Percentiles rank a stretch among this genome's conserved stretches.
Evolutionary conservation across 2,888 invertebrate genomes (phyloP).

Genomic region (Rhingia campestris): DNA sequence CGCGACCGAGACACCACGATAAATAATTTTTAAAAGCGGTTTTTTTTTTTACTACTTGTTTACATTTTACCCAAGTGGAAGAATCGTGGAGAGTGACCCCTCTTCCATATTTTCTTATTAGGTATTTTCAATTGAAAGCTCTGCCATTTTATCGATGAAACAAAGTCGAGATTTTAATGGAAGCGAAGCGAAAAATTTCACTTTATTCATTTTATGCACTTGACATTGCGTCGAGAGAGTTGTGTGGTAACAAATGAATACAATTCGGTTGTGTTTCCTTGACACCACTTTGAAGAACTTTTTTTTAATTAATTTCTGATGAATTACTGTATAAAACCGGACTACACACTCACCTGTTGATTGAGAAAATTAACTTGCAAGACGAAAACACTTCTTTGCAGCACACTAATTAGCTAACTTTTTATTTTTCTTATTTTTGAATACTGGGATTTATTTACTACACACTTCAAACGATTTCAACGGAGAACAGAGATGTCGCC

Average conservation of each 20-base stretch:
- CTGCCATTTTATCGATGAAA: neutral
- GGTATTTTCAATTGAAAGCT: neutral
- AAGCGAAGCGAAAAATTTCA: slow-evolving; percentile 46
- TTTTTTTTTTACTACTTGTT: slow-evolving; percentile 31
- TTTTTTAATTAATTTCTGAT: neutral
- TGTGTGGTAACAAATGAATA: slow-evolving; percentile 29
- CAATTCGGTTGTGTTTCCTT: slow-evolving; percentile 22
- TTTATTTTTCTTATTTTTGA: slow-evolving; percentile 53
- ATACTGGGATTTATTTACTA: slow-evolving; percentile 67
- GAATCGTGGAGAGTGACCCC: too few species aligned
- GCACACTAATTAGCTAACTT: slow-evolving; percentile 49
- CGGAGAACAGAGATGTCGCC: slow-evolving; percentile 65
- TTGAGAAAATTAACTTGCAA: slow-evolving; percentile 27
- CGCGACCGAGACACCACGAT: neutral
- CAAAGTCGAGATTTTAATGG: neutral
- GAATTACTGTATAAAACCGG: neutral
- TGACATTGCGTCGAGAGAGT: slow-evolving; percentile 43
- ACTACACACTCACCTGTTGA: slow-evolving; percentile 66
- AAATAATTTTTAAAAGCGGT: neutral
- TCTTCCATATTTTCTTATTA: too few species aligned
- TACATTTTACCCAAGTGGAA: slow-evolving; percentile 25
- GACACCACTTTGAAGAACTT: slow-evolving; percentile 30
- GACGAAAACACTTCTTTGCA: slow-evolving; percentile 16
- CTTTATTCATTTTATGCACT: slow-evolving; percentile 60
- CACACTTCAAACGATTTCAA: slow-evolving; percentile 44